These are phyloP conservation scores for Caprella mutica DNA, from an alignment of 2,888 invertebrate genomes.

Conservation along the genomic window DNA sequence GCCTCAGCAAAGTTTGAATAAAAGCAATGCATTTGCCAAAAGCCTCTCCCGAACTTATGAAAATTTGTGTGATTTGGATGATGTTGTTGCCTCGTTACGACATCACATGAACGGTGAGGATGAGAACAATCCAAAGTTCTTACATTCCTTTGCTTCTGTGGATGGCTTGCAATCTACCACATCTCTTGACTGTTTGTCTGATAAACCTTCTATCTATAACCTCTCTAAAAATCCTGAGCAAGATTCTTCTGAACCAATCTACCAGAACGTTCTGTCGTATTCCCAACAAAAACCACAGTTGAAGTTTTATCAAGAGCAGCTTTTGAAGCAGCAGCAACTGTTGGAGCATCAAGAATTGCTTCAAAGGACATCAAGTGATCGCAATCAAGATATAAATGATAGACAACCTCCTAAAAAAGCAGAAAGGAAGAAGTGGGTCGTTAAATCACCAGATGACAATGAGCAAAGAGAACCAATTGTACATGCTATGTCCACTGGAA, in stretches of 20 bases:
- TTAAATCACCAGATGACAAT: too few species aligned
- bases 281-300: not conserved
- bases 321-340: constrained; percentile 1
- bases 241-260: constrained; percentile 54
- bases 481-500: too few species aligned
- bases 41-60: constrained; percentile 33
- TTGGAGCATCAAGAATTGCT: constrained; percentile 4
- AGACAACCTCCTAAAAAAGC: too few species aligned
- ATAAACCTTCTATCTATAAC: not conserved
- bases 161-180: not conserved
- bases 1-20: too few species aligned
- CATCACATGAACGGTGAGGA: constrained; percentile 21
- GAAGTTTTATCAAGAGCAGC: constrained; percentile 1
- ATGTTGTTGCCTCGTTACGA: constrained; percentile 30
- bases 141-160: constrained; percentile 3
- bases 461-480: too few species aligned
- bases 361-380: too few species aligned
- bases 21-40: too few species aligned
- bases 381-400: too few species aligned
- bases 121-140: constrained; percentile 9
- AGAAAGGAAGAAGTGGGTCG: too few species aligned
- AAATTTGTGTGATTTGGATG: constrained; percentile 30
- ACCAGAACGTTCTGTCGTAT: constrained; percentile 58
- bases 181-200: constrained; percentile 1
- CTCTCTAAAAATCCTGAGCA: not conserved